Conservation (phyloP, 2,113 vertebrate genomes). For the Hystrix cristata region DNA sequence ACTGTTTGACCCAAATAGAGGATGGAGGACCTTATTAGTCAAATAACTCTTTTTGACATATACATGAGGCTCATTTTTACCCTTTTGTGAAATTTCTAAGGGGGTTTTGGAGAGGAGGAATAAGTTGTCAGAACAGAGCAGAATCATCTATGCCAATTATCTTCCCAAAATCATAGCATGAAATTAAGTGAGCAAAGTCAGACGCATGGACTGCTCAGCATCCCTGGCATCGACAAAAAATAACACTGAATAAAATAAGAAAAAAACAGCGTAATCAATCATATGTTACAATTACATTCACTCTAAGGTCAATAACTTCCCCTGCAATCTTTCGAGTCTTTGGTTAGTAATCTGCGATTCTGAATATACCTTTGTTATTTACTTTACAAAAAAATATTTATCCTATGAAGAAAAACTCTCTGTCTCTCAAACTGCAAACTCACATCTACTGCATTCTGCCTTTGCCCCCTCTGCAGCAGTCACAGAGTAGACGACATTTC, state of each 20-base stretch:
- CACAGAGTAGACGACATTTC: neutral
- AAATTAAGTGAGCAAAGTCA: constrained; percentile 41
- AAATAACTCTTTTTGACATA: neutral
- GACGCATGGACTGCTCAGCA: neutral
- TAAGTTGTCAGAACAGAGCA: neutral
- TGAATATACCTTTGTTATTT: neutral
- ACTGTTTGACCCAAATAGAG: constrained; percentile 8
- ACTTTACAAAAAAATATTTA: neutral
- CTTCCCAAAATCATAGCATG: neutral
- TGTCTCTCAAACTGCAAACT: neutral
- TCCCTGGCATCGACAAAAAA: neutral
- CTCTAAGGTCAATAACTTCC: neutral
- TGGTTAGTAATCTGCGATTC: neutral
- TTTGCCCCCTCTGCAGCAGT: neutral
- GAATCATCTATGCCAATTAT: neutral
- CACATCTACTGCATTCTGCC: neutral
- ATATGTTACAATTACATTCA: constrained; percentile 1
- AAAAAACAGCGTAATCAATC: neutral
- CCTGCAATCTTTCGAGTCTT: neutral
- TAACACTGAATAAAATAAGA: neutral
- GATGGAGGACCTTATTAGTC: neutral
- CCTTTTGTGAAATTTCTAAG: neutral
- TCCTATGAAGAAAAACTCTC: neutral
- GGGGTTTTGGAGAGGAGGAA: neutral
- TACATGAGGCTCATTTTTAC: neutral